A percentile compares a stretch with the other conserved stretches of the same genome.
Conservation (phyloP, 2,113 vertebrate genomes). For the Rhinogobius similis region DNA sequence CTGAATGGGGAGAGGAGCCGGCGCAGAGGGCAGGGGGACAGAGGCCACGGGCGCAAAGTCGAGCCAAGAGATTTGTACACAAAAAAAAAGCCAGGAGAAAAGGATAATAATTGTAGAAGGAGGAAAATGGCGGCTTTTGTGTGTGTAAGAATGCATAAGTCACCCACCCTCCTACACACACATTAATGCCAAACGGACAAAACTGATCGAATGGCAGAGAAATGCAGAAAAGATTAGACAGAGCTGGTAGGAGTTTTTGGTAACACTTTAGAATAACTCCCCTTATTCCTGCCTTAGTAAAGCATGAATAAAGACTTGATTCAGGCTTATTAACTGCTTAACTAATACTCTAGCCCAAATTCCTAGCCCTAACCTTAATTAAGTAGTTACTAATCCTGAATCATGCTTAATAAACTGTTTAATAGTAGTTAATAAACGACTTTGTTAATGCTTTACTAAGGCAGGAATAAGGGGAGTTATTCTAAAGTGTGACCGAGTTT, state of each 20-base stretch:
- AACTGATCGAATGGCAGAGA: not conserved
- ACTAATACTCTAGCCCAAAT: too few species aligned
- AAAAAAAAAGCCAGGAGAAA: constrained; percentile 16
- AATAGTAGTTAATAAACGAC: too few species aligned
- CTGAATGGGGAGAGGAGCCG: constrained; percentile 52
- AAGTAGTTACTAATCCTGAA: too few species aligned
- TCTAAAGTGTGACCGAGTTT: too few species aligned
- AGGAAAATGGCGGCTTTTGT: constrained; percentile 42
- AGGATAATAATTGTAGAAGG: constrained; percentile 28
- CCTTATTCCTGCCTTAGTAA: too few species aligned
- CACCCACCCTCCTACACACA: constrained; percentile 11
- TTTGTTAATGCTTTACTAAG: too few species aligned
- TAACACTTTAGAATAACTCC: too few species aligned
- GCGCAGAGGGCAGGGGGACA: constrained; percentile 3
- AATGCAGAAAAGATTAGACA: not conserved
- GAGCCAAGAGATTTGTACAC: constrained; percentile 19
- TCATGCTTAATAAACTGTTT: too few species aligned
- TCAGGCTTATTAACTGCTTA: too few species aligned
- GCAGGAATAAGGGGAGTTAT: too few species aligned
- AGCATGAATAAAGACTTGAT: too few species aligned
- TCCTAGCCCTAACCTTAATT: too few species aligned
- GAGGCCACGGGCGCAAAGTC: constrained; percentile 33
- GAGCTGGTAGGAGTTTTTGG: not conserved
- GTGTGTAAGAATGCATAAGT: constrained; percentile 1
- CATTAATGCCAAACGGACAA: constrained; percentile 3